Evolutionary conservation across 2,888 invertebrate species (phyloP), one percentile per base, ranked within the genome.

Genomic region (Caenorhabditis becei): DNA sequence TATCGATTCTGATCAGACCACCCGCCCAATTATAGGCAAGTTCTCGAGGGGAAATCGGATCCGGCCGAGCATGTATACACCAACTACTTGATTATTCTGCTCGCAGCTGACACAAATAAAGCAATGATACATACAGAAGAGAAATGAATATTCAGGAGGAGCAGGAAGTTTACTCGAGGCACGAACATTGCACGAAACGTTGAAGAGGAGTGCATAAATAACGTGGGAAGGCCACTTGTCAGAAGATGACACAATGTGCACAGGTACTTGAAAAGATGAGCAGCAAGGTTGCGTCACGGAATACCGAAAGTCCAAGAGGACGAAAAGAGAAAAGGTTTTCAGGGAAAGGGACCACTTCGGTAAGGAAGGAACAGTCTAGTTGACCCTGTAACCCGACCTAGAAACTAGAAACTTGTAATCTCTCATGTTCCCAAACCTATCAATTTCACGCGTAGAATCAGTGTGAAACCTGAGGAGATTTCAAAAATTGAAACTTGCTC

Each of bases 241-340:
- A 61, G 51, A 61, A 70, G 41, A 41, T 10, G 49, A 26, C 49
- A 35, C 53, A 44, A 71, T 62, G 62, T 70, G 35, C 53, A 26
- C 63, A 72, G 65, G 72, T 58, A 65, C 72, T 72, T 72, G 63
- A 72, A 58, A 44, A 44, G 54, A 20, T 44, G 54, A 62, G 32
- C 10, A 32, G 32, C 5, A 32, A 10, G 32, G 10, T 63, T 72
- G 65, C 65, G 63, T 71, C 71, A 71, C 47, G 63, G 59, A 70
- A 65, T 53, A 71, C 70, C 62, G 54, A 61, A 70, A 70, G 69
- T 49, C 51, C 69, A 61, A 35, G 20, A 51, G 35, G 18, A 51
- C 32, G 26, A 20, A n/a, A 44, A 44, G 32, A 32, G 35, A 23
- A 51, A 65, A 32, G 32, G 69, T 24, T 37, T 65, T 23, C 53